A percentile compares a stretch with the other conserved stretches of the same genome.
These are phyloP conservation scores for Enhydra lutris DNA, from an alignment of 2,113 vertebrate species.

Conservation along the genomic window DNA sequence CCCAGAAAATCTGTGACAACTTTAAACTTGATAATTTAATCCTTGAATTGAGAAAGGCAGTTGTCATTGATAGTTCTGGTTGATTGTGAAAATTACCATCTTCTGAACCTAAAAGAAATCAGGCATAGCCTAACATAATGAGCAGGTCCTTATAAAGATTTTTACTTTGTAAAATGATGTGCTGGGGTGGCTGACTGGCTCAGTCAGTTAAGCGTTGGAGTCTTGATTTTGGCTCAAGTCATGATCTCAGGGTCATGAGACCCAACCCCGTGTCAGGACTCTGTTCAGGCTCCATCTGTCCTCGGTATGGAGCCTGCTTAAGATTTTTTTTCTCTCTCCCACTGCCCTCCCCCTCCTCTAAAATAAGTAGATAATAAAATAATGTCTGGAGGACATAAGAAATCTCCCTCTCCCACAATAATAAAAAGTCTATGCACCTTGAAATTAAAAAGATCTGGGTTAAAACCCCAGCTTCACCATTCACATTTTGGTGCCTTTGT, in stretches of 20 bases:
- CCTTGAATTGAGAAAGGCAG: constrained; percentile 39
- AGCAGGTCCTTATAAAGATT: constrained; percentile 10
- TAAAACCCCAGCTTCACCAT: neutral
- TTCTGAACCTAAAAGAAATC: constrained; percentile 37
- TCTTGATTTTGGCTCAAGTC: neutral
- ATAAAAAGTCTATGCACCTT: neutral
- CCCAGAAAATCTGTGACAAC: neutral
- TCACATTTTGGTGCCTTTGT: neutral
- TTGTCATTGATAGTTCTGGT: neutral
- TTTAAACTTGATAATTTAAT: neutral
- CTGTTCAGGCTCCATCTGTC: neutral
- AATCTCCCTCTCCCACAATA: neutral
- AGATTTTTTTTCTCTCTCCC: neutral
- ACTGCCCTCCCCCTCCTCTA: neutral
- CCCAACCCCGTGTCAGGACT: neutral
- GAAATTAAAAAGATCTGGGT: neutral
- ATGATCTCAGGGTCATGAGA: neutral
- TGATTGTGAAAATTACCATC: constrained; percentile 43
- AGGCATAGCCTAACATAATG: neutral
- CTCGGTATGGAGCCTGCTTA: neutral
- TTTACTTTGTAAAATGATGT: constrained; percentile 20
- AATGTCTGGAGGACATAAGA: neutral
- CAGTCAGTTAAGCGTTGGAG: neutral
- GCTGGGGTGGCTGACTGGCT: neutral
- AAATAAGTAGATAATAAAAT: neutral